Base-by-base conservation (phyloP, 53 echinoderm and acorn worm species). In the Paracentrotus lividus region DNA sequence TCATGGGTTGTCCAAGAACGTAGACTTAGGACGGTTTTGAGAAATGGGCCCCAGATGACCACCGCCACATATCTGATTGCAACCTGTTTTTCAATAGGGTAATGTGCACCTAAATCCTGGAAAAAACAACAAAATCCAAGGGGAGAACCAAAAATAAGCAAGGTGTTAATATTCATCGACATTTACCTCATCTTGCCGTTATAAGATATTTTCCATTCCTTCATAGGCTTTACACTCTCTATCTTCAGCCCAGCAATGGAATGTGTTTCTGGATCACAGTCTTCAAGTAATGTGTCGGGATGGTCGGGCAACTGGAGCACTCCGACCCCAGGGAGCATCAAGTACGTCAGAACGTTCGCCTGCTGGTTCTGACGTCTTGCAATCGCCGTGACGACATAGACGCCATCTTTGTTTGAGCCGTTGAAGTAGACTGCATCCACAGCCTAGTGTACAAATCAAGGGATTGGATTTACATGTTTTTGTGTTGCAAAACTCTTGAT, bases 361-460 rank as follows among this genome's bases (percentile, higher is more conserved):
- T 51, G 32, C 65, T 93, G 61, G 40, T 93, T 93, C 68, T 85
- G 93, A 27, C 93, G 85, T 2, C 93, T 40, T 18, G 93, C 85
- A 23, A 93, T 86, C 51, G 93, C 93, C 0, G 93, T 87, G 86
- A 93, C 93, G 38, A 93, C 49, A 38, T 87, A 93, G 40, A 86
- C 54, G 52, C 93, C 93, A 93, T 93, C 86, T 93, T 93, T 86
- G 68, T 93, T 93, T 20, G 93, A 93, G 16, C 93, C 93, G 51
- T 93, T 93, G 88, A 93, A 93, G 51, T 93, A 93, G 4, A 93
- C 93, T 16, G 93, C 93, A 68, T 93, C 93, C 9, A 93, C 93
- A 87, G 93, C 93, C 93, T 93, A 45, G 21, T n/a, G 53, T 29
- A 32, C n/a, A 86, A 14, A 53, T 24, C 42, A 81, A 24, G 20